Evolutionary conservation across 2,888 invertebrate genomes (phyloP).

Genomic region (Agrochola lota): DNA sequence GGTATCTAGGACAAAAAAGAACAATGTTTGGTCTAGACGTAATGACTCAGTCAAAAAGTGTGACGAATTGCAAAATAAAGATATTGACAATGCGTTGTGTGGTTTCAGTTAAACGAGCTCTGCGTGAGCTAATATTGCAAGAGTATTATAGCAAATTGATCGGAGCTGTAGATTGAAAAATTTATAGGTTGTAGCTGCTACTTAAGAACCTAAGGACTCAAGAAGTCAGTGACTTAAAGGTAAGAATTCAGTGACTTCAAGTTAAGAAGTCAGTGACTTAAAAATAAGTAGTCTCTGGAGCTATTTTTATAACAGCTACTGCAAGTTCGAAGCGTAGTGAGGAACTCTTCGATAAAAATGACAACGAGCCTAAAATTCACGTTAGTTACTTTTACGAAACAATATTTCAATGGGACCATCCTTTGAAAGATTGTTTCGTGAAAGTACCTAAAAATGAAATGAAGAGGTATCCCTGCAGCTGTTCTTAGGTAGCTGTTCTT

Average conservation of each 20-base stretch:
- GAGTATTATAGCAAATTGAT: not conserved
- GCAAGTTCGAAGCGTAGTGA: not conserved
- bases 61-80: constrained; percentile 54
- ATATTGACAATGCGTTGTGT: constrained; percentile 49
- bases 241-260: too few relatives aligned
- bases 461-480: not conserved
- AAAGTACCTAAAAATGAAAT: not conserved
- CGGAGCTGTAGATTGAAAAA: not conserved
- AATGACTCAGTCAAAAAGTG: constrained; percentile 51
- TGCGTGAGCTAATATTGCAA: constrained; percentile 1
- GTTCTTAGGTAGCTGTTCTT: not conserved
- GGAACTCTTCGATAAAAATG: not conserved
- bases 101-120: constrained; percentile 31
- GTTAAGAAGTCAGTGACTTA: too few relatives aligned
- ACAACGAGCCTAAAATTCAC: not conserved
- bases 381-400: not conserved
- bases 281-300: too few relatives aligned
- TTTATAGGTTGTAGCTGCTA: not conserved
- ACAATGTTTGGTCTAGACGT: constrained; percentile 50
- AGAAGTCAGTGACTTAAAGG: not conserved
- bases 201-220: not conserved
- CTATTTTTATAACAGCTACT: too few relatives aligned
- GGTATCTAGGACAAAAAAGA: constrained; percentile 51
- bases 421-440: too few relatives aligned
- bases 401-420: not conserved